Evolutionary conservation across 2,888 invertebrate genomes (phyloP), one percentile per base, ranked within the genome.

Genomic region (Tethea ocularis): DNA sequence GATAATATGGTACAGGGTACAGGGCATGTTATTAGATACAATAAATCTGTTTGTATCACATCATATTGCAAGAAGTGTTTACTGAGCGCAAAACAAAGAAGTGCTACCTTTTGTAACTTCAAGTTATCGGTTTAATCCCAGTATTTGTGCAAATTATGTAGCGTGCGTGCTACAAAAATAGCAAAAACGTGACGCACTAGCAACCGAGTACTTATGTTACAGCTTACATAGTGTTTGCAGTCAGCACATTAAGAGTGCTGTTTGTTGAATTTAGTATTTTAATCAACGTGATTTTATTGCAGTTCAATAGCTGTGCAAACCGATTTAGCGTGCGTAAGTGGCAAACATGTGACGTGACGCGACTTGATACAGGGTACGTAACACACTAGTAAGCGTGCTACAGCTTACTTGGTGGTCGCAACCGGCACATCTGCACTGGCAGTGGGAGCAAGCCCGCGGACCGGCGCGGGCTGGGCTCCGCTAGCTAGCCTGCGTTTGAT

Each of bases 401-500:
- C 84, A 62, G 88, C 92, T 92, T 93, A 92, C 92, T 92, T 92
- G 91, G 82, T 91, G 91, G 80, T 91, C 89, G 86, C 89, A 90
- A 78, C 89, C 88, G 74, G 88, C 82, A 82, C 93, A 91, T 69
- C 84, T 87, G 86, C 91, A 91, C 82, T 89, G 88, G 88, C 92
- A 91, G 82, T 87, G 88, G 72, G 88, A 77, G 82, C 91, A 90
- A 72, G 91, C 91, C 92, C 91, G 91, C 93, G 90, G 68, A 65
- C 68, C 78, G 67, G 77, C 90, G 88, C 92, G 92, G 91, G 91
- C 92, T 56, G 87, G 88, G 74, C 85, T 88, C 88, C 90, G 92
- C 92, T 93, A 95, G 94, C 95, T 95, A 94, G 82, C 93, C 82
- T 87, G 87, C 74, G 75, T 81, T 74, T 83, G 83, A 61, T 93